Evolutionary conservation across 2,113 vertebrate genomes (phyloP).

Genomic region (Phoxinus phoxinus): DNA sequence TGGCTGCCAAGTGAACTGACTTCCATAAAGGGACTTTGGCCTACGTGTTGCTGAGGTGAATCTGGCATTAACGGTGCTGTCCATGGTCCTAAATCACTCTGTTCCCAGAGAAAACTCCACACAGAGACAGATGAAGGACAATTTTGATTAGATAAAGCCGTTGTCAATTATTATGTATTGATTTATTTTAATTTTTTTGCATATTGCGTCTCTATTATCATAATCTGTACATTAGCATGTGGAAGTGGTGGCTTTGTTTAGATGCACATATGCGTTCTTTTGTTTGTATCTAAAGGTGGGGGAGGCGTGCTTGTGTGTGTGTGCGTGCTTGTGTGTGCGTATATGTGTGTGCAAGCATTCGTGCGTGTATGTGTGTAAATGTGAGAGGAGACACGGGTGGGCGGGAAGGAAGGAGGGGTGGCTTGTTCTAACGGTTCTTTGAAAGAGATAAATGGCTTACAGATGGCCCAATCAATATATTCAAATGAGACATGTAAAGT

Average conservation of each 20-base stretch:
- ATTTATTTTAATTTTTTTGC: slow-evolving; percentile 40
- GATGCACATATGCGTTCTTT: slow-evolving; percentile 33
- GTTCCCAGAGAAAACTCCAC: slow-evolving; percentile 1
- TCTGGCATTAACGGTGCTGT: slow-evolving; percentile 30
- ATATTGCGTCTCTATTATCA: slow-evolving; percentile 23
- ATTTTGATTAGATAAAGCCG: background rate
- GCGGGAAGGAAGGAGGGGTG: slow-evolving; percentile 69
- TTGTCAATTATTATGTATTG: slow-evolving; percentile 46
- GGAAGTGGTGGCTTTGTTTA: slow-evolving; percentile 21
- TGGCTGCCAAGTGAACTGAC: background rate
- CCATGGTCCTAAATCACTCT: slow-evolving; percentile 41
- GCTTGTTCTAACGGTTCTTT: slow-evolving; percentile 78
- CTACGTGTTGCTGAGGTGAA: background rate
- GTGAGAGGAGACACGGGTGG: slow-evolving; percentile 68
- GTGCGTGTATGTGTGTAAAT: slow-evolving; percentile 47
- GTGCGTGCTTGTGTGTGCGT: slow-evolving; percentile 28
- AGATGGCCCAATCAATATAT: slow-evolving; percentile 84
- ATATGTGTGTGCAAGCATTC: slow-evolving; percentile 41
- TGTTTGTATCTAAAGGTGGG: slow-evolving; percentile 24
- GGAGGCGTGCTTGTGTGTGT: slow-evolving; percentile 3
- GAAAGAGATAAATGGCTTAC: slow-evolving; percentile 83
- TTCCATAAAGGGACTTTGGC: background rate
- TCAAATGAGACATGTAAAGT: slow-evolving; percentile 78
- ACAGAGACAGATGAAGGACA: background rate
- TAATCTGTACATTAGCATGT: slow-evolving; percentile 55